Evolutionary conservation across 2,113 vertebrate genomes (phyloP), one percentile per base, ranked within the genome.

Genomic region (Osmerus eperlanus): DNA sequence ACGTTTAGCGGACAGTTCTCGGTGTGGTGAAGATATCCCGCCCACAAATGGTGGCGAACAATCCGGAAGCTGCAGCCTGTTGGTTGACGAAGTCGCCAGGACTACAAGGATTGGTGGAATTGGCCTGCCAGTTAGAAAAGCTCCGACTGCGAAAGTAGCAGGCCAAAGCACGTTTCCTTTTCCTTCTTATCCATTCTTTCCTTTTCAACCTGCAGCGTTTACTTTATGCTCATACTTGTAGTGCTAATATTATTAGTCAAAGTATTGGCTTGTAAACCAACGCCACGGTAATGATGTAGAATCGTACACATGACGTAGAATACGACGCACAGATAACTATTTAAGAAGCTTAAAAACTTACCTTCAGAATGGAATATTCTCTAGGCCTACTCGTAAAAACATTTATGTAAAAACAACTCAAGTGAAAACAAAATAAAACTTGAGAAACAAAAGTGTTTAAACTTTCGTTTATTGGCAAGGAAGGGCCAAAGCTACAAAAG

Each of bases 71-170:
- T 0, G 6, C 0, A 3, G 41, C 1, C 29, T 65, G 87, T 91
- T 91, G 88, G 91, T 62, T 76, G n/a, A 7, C 11, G 28, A 41
- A 23, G 18, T 28, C 52, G 62, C 56, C 60, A 59, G 1, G 51
- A 12, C 12, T 28, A n/a, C 13, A 41, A 36, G 71, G 83, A 91
- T 92, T 91, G 89, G 90, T 65, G 12, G 52, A 3, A n/a, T 3
- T 3, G 11, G 19, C 55, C 3, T 74, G 82, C 78, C 83, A 1
- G 0, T 87, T 69, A 84, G 68, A 70, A 1, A 14, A 51, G 2
- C 4, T 1, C 9, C 0, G 56, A 28, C 80, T 81, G 85, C 81
- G 53, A 87, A 83, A 73, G 61, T 76, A 41, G 60, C 55, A 65
- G 1, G 32, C 6, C 14, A 19, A 61, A n/a, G 19, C 9, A 21